A percentile compares a stretch with the other conserved stretches of the same genome.
Evolutionary conservation across 2,797 vertebrate species (phyloP).

Genomic region (Pangasius macronema): DNA sequence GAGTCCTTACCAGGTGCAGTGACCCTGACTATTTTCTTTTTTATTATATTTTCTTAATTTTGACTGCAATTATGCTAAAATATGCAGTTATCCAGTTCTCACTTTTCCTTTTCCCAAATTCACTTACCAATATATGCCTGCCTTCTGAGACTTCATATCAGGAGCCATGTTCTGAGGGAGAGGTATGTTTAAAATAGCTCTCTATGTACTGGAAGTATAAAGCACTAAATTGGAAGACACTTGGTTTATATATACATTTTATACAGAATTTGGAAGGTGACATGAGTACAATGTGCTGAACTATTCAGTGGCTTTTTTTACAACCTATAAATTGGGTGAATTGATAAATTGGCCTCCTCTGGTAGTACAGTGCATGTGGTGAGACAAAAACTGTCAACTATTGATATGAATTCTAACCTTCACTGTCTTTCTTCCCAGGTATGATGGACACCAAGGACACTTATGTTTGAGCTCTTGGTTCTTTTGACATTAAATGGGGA

Average conservation of each 20-base stretch:
- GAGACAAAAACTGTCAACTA: not conserved
- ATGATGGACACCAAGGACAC: not conserved
- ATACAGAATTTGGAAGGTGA: not conserved
- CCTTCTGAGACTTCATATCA: slow-evolving; percentile 55
- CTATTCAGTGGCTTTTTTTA: not conserved
- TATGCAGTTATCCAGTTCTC: not conserved
- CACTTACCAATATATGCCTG: slow-evolving; percentile 71
- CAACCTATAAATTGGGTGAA: not conserved
- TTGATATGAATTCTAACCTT: not conserved
- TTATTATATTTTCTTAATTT: not conserved
- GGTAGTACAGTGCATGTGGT: not conserved
- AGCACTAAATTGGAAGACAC: not conserved
- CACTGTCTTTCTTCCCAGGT: not conserved
- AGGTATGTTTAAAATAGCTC: not conserved
- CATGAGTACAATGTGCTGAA: not conserved
- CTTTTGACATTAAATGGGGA: not conserved
- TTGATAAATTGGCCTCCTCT: not conserved
- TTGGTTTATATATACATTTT: not conserved
- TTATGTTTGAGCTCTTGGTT: not conserved
- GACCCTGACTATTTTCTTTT: too few relatives aligned
- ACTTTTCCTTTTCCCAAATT: slow-evolving; percentile 60
- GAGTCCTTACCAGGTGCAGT: slow-evolving; percentile 52
- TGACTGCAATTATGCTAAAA: not conserved
- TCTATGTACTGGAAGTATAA: not conserved
- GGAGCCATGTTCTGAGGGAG: not conserved